These are phyloP conservation scores for Taxidea taxus DNA, from an alignment of 2,113 vertebrate genomes.

Conservation along the genomic window DNA sequence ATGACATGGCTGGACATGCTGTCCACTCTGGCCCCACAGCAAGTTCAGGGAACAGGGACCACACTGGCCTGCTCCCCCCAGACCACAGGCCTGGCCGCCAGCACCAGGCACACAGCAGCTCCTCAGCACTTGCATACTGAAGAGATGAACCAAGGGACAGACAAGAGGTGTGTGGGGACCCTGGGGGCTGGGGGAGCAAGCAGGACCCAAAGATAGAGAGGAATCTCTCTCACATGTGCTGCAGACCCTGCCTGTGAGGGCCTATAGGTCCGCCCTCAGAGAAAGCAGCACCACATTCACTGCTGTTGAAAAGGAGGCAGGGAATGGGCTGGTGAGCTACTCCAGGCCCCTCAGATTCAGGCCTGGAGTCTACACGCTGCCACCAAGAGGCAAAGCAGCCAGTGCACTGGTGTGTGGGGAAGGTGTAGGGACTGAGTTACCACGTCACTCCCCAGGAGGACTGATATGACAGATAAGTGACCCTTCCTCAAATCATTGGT, in stretches of 20 bases:
- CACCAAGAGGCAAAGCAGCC: neutral
- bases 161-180: accelerated
- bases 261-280: neutral
- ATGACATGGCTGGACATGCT: neutral
- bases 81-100: neutral
- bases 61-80: neutral
- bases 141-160: neutral
- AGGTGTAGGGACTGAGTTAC: neutral
- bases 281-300: neutral
- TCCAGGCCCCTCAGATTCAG: neutral
- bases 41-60: neutral
- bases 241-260: neutral
- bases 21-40: neutral
- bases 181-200: neutral
- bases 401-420: neutral
- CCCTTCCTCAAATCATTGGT: neutral
- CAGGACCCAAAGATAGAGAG: neutral
- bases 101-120: neutral
- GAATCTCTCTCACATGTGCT: neutral
- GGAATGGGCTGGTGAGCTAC: neutral
- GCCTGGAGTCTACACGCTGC: neutral
- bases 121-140: neutral
- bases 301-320: neutral
- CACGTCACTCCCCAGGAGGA: neutral
- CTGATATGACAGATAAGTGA: neutral